Percentiles rank a stretch among this genome's conserved stretches.
These are phyloP conservation scores for Anser cygnoides DNA, from an alignment of 2,113 vertebrate species.

Conservation along the genomic window DNA sequence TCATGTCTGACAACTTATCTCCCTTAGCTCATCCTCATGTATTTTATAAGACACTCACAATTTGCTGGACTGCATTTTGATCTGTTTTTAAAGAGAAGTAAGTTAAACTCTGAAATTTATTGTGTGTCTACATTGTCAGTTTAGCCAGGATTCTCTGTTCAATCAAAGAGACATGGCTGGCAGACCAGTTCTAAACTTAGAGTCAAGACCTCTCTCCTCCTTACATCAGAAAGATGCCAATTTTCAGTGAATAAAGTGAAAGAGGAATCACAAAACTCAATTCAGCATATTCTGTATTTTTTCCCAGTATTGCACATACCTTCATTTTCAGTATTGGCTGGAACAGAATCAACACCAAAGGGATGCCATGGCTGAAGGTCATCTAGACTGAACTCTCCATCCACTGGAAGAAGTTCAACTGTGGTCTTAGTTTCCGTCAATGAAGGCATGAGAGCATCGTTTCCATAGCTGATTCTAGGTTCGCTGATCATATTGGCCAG, in stretches of 20 bases:
- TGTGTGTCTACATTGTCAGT: background rate
- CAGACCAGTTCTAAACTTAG: background rate
- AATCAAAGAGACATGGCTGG: background rate
- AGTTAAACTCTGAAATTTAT: background rate
- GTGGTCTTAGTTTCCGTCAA: slow-evolving; percentile 90
- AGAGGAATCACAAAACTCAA: background rate
- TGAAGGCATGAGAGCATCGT: slow-evolving; percentile 96
- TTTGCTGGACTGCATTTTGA: background rate
- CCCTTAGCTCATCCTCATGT: background rate
- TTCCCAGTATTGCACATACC: slow-evolving; percentile 73
- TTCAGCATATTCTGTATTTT: background rate
- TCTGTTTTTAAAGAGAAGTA: background rate
- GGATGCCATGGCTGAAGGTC: slow-evolving; percentile 93
- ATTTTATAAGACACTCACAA: background rate
- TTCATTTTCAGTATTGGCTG: slow-evolving; percentile 95
- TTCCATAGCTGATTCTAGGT: slow-evolving; percentile 94
- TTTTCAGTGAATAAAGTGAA: background rate
- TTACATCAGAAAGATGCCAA: background rate
- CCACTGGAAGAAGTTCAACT: slow-evolving; percentile 89
- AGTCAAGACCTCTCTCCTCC: background rate
- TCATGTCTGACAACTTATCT: background rate
- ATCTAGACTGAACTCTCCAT: slow-evolving; percentile 86
- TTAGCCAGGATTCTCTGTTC: background rate
- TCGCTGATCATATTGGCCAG: slow-evolving; percentile 94
- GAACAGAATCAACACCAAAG: slow-evolving; percentile 90